Conservation (phyloP, 2,797 vertebrate genomes). For the Epinephelus awoara region DNA sequence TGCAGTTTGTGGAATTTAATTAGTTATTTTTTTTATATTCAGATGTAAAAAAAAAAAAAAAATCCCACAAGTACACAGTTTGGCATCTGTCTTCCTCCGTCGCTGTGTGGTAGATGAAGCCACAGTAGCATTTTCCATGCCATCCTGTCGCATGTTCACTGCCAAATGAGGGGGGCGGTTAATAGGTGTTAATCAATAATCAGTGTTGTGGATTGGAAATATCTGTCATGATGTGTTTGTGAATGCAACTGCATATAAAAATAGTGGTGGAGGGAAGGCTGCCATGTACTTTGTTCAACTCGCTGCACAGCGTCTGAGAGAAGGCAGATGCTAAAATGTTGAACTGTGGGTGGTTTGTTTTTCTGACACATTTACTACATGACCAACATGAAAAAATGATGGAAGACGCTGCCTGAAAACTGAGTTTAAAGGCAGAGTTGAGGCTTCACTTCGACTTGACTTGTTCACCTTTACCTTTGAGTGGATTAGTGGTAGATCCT, state of each 20-base stretch:
- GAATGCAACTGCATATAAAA: conserved; percentile 30
- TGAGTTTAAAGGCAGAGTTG: neutral
- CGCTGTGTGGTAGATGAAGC: conserved; percentile 30
- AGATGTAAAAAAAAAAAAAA: conserved; percentile 5
- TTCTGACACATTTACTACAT: conserved; percentile 1
- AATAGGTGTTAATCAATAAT: conserved; percentile 58
- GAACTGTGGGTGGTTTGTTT: conserved; percentile 8
- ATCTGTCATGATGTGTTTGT: conserved; percentile 40
- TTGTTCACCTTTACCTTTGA: conserved; percentile 1
- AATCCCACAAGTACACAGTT: neutral
- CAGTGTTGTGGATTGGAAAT: conserved; percentile 47
- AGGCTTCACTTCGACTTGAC: neutral
- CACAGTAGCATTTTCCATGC: conserved; percentile 1
- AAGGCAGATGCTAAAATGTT: conserved; percentile 30
- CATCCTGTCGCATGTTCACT: conserved; percentile 24
- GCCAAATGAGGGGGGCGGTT: conserved; percentile 53
- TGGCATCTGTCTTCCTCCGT: conserved; percentile 20
- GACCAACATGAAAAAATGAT: neutral
- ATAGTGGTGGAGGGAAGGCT: conserved; percentile 37
- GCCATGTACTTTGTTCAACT: conserved; percentile 40
- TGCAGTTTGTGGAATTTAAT: neutral
- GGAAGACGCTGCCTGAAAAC: neutral
- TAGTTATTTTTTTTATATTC: neutral
- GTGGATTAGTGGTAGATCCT: neutral
- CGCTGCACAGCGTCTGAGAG: conserved; percentile 4